Evolutionary conservation across 2,797 vertebrate genomes (phyloP).

Genomic region (Pogonophryne albipinna): DNA sequence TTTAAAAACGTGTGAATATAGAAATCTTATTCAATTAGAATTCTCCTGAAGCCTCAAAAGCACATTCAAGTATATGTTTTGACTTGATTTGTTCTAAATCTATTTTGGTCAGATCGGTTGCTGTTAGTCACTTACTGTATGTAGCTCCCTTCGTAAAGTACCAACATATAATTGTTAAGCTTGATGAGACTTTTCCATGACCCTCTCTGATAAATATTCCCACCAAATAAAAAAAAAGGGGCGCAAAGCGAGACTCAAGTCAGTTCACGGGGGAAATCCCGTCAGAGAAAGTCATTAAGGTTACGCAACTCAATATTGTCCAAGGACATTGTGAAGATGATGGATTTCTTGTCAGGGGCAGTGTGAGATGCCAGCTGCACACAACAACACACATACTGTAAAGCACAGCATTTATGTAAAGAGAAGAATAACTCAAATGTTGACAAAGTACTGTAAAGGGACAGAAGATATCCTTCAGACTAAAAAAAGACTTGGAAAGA

Average conservation of each 20-base stretch:
- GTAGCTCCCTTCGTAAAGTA: not conserved
- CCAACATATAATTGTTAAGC: constrained; percentile 18
- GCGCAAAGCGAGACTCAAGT: constrained; percentile 32
- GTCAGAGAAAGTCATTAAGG: constrained; percentile 52
- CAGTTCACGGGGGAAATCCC: constrained; percentile 51
- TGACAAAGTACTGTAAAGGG: constrained; percentile 12
- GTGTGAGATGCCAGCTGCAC: constrained; percentile 40
- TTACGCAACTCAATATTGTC: constrained; percentile 74
- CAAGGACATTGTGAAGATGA: constrained; percentile 72
- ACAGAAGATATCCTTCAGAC: constrained; percentile 33
- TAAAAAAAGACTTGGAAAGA: constrained; percentile 13
- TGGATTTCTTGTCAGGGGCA: constrained; percentile 64
- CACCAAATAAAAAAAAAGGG: constrained; percentile 10
- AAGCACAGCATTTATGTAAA: constrained; percentile 13
- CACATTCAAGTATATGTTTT: not conserved
- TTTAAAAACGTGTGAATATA: not conserved
- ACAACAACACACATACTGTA: constrained; percentile 2
- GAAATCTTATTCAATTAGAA: constrained; percentile 3
- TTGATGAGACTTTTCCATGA: constrained; percentile 14
- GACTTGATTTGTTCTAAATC: constrained; percentile 1
- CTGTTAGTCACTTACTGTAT: constrained; percentile 2
- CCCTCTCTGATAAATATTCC: constrained; percentile 19
- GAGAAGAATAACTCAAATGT: constrained; percentile 22
- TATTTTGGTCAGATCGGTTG: not conserved
- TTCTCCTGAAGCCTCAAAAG: constrained; percentile 1